Conservation (phyloP, 2,888 invertebrate species). For the Phlogophora meticulosa region DNA sequence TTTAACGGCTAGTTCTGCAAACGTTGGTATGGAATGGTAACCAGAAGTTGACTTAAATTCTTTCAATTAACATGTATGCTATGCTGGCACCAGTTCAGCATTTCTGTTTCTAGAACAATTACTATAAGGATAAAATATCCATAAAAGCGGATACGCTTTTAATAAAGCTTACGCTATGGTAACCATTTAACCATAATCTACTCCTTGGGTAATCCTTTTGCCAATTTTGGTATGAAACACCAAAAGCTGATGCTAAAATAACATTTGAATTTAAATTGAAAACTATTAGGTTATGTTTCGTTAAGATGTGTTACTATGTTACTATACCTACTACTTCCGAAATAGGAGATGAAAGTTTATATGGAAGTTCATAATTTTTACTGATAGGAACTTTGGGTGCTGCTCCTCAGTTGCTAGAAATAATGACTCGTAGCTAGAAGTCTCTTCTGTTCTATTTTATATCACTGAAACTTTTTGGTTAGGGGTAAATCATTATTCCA, state of each 20-base stretch:
- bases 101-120: neutral
- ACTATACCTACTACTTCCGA: no score
- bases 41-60: neutral
- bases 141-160: no score
- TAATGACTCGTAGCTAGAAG: no score
- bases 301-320: constrained; percentile 25
- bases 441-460: no score
- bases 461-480: no score
- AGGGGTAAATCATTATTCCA: no score
- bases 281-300: constrained; percentile 20
- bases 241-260: constrained; percentile 25
- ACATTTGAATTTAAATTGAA: constrained; percentile 13
- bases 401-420: no score
- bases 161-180: neutral
- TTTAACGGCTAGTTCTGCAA: neutral
- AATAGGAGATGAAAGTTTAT: no score
- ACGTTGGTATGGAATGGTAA: neutral
- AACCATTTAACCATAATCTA: neutral
- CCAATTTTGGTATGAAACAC: neutral
- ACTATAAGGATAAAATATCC: constrained; percentile 3
- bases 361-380: no score
- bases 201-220: neutral
- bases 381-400: no score
- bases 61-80: neutral
- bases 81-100: neutral